These are phyloP conservation scores for Musca domestica DNA, from an alignment of 1,140 invertebrate genomes.

Conservation along the genomic window DNA sequence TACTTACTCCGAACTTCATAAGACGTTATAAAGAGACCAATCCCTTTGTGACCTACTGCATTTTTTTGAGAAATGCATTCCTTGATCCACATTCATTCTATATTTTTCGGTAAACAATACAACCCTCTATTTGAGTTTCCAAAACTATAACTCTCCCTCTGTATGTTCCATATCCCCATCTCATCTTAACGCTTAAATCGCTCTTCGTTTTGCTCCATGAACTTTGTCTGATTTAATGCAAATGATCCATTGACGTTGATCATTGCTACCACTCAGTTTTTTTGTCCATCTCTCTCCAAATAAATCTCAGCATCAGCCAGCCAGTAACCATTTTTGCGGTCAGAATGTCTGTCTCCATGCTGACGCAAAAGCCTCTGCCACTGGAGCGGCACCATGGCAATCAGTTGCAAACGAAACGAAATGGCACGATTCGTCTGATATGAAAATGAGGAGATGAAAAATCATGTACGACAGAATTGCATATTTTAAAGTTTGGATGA, in stretches of 20 bases:
- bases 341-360: background rate
- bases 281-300: no score
- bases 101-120: no score
- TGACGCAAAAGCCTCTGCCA: background rate
- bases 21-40: no score
- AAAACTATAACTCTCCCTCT: background rate
- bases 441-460: no score
- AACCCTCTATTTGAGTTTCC: no score
- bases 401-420: background rate
- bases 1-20: no score
- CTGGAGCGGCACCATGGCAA: background rate
- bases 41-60: no score
- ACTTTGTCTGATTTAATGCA: conserved; percentile 54
- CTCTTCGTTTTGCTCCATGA: conserved; percentile 33
- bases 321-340: no score
- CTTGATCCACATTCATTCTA: no score
- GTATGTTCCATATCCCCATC: background rate
- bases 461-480: background rate
- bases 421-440: no score
- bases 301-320: no score
- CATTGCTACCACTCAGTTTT: background rate
- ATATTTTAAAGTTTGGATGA: background rate
- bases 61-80: no score
- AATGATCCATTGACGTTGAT: conserved; percentile 40
- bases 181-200: conserved; percentile 15